Base-by-base conservation (phyloP, 2,797 vertebrate genomes). In the Valencia hispanica region DNA sequence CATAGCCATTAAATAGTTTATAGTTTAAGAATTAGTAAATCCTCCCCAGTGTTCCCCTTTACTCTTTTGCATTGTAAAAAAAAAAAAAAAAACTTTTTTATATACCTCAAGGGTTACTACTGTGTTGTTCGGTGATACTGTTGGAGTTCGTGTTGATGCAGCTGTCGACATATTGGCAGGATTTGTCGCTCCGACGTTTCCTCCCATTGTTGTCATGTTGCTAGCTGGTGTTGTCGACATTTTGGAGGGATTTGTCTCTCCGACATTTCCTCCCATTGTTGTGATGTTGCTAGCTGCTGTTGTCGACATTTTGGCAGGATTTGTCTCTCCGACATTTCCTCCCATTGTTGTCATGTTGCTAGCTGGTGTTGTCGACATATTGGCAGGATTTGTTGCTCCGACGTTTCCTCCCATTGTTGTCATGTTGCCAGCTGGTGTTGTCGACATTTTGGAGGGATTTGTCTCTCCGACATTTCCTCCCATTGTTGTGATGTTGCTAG, bases 81-180 rank as follows among this genome's bases (percentile, higher is more conserved):
- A n/a, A n/a, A n/a, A n/a, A n/a, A n/a, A n/a, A n/a, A n/a, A n/a
- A n/a, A n/a, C n/a, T 50, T 50, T 48, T 48, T 12, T 1, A 65
- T 83, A 84, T 20, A 93, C 91, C 8, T 0, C 0, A 39, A 93
- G 79, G 6, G 0, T 0, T 22, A 0, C 6, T 2, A 90, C 92
- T 17, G 76, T 72, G 27, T 0, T 12, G 71, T 88, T 83, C 22
- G 36, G 0, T 0, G 0, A 3, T 18, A 88, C 66, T 45, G 78
- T 41, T 0, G 32, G 7, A 27, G 74, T 74, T 0, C 32, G 55
- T 32, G 55, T 1, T 7, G 79, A 51, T 4, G 0, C 0, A 3
- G 51, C 4, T n/a, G 50, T 27, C 6, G 25, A 8, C 0, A 20
- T 30, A 30, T 47, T 47, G 45, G 14, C n/a, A n/a, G n/a, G n/a